Conservation (phyloP, 2,113 vertebrate species). For the Ceuthmochares aereus region DNA sequence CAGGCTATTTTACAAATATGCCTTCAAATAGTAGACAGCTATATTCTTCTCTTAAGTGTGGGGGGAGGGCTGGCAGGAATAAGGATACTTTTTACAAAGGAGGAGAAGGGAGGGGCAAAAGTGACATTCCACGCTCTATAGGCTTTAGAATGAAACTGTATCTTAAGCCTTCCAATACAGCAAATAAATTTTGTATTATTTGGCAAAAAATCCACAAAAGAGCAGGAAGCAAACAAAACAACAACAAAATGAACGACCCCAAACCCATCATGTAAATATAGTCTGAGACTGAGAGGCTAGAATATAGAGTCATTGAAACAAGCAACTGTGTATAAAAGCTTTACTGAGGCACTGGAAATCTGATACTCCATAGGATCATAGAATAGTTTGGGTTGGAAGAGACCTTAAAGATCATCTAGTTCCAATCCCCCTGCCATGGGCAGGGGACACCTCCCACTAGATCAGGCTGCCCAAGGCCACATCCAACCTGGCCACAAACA, state of each 20-base stretch:
- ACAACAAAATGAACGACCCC: background rate
- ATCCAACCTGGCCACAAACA: too few relatives aligned
- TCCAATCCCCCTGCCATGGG: too few relatives aligned
- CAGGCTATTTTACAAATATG: slow-evolving; percentile 25
- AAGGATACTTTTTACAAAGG: background rate
- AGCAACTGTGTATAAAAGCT: background rate
- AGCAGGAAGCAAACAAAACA: background rate
- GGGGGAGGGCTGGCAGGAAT: background rate
- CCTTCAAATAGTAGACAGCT: background rate
- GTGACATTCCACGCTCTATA: background rate
- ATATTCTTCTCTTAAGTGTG: background rate
- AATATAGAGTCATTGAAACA: background rate
- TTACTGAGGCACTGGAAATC: background rate
- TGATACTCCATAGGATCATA: background rate
- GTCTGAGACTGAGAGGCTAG: background rate
- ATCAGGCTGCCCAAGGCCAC: too few relatives aligned
- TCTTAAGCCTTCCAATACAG: background rate
- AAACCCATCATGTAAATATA: background rate
- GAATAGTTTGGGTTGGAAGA: too few relatives aligned
- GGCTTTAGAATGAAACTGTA: background rate
- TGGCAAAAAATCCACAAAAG: background rate
- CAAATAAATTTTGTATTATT: background rate
- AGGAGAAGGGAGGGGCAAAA: background rate
- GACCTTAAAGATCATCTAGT: too few relatives aligned
- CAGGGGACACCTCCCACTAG: too few relatives aligned